Percentiles rank a stretch among this genome's conserved stretches.
phyloP scores from a whole-genome alignment of 1,140 invertebrate species.

The Aphaenogaster ashmeadi region DNA sequence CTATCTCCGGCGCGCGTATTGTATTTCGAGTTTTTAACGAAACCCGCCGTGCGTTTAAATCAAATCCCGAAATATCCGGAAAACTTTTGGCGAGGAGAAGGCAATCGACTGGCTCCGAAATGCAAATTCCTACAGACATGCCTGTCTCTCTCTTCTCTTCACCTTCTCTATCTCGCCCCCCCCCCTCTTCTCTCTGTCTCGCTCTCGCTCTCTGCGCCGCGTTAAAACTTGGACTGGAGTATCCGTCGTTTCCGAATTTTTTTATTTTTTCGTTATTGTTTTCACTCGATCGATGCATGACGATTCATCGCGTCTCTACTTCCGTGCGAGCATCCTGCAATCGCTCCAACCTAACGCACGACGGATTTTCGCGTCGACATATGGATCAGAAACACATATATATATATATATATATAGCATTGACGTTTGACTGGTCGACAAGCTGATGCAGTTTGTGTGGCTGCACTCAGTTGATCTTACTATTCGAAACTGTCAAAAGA shows the following conservation, averaged over 20 bases:
- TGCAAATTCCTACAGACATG: slow-evolving; percentile 51
- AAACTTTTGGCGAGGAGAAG: slow-evolving; percentile 50
- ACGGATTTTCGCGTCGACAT: slow-evolving; percentile 58
- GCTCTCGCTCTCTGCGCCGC: background rate
- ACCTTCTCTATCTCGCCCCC: too few species aligned
- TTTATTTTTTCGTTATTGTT: slow-evolving; percentile 48
- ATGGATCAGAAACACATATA: slow-evolving; percentile 54
- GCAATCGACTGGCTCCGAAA: slow-evolving; percentile 43
- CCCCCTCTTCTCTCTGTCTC: background rate
- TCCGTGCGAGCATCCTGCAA: slow-evolving; percentile 46
- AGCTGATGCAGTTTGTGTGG: slow-evolving; percentile 39
- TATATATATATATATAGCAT: slow-evolving; percentile 28
- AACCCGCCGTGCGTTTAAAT: slow-evolving; percentile 50
- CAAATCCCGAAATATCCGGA: slow-evolving; percentile 54
- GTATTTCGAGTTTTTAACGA: slow-evolving; percentile 53
- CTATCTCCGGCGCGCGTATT: slow-evolving; percentile 44
- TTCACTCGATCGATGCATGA: slow-evolving; percentile 48
- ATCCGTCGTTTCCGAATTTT: slow-evolving; percentile 40
- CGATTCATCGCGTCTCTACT: slow-evolving; percentile 47
- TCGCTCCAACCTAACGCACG: slow-evolving; percentile 49
- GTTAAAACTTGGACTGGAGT: slow-evolving; percentile 32
- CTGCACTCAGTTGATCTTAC: slow-evolving; percentile 42
- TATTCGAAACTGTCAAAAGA: slow-evolving; percentile 33
- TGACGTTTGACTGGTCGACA: slow-evolving; percentile 43
- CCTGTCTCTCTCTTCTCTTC: background rate